Base-by-base conservation (phyloP, 2,888 invertebrate species). In the Gnatocerus cornutus region DNA sequence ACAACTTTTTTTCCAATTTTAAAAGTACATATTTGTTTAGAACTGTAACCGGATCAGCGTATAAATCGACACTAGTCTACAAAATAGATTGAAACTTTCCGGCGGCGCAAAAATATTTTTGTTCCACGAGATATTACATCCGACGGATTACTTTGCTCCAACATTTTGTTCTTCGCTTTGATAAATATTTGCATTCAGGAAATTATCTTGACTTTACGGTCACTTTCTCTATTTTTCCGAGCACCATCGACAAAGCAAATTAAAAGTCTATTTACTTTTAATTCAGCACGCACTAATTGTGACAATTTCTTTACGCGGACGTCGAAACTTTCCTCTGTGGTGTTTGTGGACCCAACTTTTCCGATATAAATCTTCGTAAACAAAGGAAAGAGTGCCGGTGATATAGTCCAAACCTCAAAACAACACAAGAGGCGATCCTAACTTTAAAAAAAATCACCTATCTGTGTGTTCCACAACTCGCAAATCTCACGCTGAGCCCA, bases 401-500 rank as follows among this genome's bases (percentile, higher is more conserved):
- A 62, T 62, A 62, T 27, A 64, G 63, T 14, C 39, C 12, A 30
- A 41, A 41, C 39, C 63, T 59, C 64, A 63, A 63, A 63, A 63
- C 52, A 63, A 52, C 39, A 33, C 33, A 58, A 58, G 21, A 46
- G 41, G 27, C 48, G 48, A 12, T n/a, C 63, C 21, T 30, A 53
- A 55, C 33, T 52, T 33, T 10, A 9, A 59, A 59, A 59, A 58
- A 59, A 59, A 59, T 59, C 59, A 30, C 30, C 59, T 56, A 56
- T 56, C 56, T 56, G 39, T 27, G 56, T 41, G 41, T n/a, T 16
- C 41, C 56, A 53, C 30, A 58, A 58, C 46, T 43, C 52, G 39
- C 62, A 63, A 63, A 64, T 64, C 64, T 55, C 64, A 64, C 39
- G 64, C 64, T 53, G 53, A 43, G 53, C 45, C 52, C 37, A 41